phyloP scores from a whole-genome alignment of 2,797 vertebrate genomes.

The Coranthus polyacanthus region DNA sequence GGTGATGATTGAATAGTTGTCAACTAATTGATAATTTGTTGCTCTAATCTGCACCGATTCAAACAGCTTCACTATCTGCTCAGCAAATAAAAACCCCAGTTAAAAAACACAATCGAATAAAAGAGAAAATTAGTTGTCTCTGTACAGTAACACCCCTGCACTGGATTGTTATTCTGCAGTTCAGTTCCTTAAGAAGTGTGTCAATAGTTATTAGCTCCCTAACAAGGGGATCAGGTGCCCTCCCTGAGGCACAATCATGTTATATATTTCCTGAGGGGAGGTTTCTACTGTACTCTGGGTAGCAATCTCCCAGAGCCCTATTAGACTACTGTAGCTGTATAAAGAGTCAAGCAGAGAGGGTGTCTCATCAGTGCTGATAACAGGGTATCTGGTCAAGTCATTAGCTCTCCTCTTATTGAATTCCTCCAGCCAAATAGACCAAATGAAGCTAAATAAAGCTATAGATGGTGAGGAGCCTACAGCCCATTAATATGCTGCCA shows the following conservation, averaged over 20 bases:
- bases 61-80: conserved; percentile 61
- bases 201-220: conserved; percentile 77
- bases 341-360: conserved; percentile 79
- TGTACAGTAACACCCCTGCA: conserved; percentile 40
- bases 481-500: conserved; percentile 80
- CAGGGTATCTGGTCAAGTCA: conserved; percentile 87
- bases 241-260: conserved; percentile 77
- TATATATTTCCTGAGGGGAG: conserved; percentile 74
- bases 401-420: conserved; percentile 83
- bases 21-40: too few species aligned
- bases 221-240: conserved; percentile 73
- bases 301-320: conserved; percentile 77
- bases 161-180: conserved; percentile 59
- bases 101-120: conserved; percentile 55
- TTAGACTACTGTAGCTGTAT: conserved; percentile 81
- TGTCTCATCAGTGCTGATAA: conserved; percentile 85
- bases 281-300: conserved; percentile 62
- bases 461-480: conserved; percentile 69
- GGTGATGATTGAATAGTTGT: too few species aligned
- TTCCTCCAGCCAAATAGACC: conserved; percentile 79
- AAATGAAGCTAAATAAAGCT: conserved; percentile 84
- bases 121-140: conserved; percentile 40
- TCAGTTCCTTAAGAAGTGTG: conserved; percentile 71
- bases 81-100: conserved; percentile 60
- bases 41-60: neutral